Evolutionary conservation across 2,888 invertebrate species (phyloP).

Genomic region (Eilema sororculum): DNA sequence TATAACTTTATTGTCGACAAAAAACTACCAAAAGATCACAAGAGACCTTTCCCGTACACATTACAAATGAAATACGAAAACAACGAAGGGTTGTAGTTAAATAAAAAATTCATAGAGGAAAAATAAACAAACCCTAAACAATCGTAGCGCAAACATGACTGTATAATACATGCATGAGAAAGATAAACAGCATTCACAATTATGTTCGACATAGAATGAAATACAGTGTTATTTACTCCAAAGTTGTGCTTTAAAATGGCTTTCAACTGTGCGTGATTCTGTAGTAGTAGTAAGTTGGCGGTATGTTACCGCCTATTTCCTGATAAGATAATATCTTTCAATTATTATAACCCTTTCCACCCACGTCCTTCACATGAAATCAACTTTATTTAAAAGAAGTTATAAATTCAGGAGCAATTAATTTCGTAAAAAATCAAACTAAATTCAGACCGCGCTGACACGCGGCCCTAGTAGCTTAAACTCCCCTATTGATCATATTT

Average conservation of each 20-base stretch:
- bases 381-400: too few relatives aligned
- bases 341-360: too few relatives aligned
- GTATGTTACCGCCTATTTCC: too few relatives aligned
- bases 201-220: constrained; percentile 10
- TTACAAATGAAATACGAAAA: constrained; percentile 29
- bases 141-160: constrained; percentile 19
- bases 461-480: too few relatives aligned
- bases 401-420: too few relatives aligned
- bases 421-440: too few relatives aligned
- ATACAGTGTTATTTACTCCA: neutral
- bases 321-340: too few relatives aligned
- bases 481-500: neutral
- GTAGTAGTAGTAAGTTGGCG: too few relatives aligned
- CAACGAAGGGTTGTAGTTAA: constrained; percentile 24
- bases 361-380: too few relatives aligned
- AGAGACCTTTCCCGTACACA: constrained; percentile 25
- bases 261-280: neutral
- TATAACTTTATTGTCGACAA: neutral
- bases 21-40: neutral
- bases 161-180: constrained; percentile 12
- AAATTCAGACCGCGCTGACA: too few relatives aligned
- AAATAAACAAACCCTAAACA: constrained; percentile 42
- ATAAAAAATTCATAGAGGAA: constrained; percentile 28
- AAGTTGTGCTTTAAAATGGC: neutral
- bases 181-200: constrained; percentile 9